These are phyloP conservation scores for Drosophila baimaii DNA, from an alignment of 1,140 invertebrate genomes.

Conservation along the genomic window DNA sequence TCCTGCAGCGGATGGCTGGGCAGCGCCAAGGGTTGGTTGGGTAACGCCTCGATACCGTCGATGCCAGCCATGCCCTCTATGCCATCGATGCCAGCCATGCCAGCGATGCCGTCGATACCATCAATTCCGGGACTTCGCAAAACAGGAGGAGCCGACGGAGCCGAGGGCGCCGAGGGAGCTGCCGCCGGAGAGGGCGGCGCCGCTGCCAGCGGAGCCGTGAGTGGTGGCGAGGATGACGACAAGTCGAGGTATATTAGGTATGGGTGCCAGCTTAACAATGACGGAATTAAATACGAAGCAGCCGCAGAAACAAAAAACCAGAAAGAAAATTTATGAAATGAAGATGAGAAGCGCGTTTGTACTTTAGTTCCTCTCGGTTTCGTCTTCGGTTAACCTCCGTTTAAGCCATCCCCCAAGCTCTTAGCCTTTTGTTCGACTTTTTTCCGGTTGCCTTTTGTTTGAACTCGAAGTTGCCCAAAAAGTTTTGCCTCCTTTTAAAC, in stretches of 20 bases:
- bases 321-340: slow-evolving; percentile 31
- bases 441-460: slow-evolving; percentile 34
- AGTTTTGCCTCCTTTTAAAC: slow-evolving; percentile 10
- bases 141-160: slow-evolving; percentile 84
- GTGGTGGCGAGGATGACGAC: slow-evolving; percentile 92
- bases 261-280: slow-evolving; percentile 85
- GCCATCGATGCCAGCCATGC: slow-evolving; percentile 83
- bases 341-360: slow-evolving; percentile 58
- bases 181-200: slow-evolving; percentile 83
- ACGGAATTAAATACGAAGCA: slow-evolving; percentile 82
- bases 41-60: slow-evolving; percentile 78
- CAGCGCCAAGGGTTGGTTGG: slow-evolving; percentile 93
- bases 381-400: slow-evolving; percentile 39
- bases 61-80: slow-evolving; percentile 83
- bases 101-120: slow-evolving; percentile 84
- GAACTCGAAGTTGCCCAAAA: slow-evolving; percentile 26
- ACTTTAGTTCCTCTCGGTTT: slow-evolving; percentile 35
- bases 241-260: slow-evolving; percentile 91
- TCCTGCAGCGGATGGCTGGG: slow-evolving; percentile 88
- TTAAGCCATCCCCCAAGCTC: slow-evolving; percentile 21
- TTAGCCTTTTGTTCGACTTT: slow-evolving; percentile 44
- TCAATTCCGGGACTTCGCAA: slow-evolving; percentile 89
- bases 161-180: slow-evolving; percentile 84
- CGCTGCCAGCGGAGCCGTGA: slow-evolving; percentile 84
- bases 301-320: slow-evolving; percentile 37